Evolutionary conservation across 2,888 invertebrate genomes (phyloP).

Genomic region (Pheosia gnoma): DNA sequence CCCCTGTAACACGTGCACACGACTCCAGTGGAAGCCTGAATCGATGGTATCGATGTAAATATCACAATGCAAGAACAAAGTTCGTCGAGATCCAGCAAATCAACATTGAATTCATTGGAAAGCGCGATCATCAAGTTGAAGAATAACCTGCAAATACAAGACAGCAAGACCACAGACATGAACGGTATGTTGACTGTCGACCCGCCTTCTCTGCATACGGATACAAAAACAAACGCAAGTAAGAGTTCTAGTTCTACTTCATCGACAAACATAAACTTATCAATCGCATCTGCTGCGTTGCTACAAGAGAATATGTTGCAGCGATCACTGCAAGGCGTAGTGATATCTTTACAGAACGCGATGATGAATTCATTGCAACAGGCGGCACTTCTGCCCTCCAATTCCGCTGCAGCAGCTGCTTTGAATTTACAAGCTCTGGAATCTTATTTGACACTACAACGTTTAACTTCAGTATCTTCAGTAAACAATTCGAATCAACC

Average conservation of each 20-base stretch:
- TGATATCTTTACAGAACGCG: constrained; percentile 92
- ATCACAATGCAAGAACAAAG: constrained; percentile 80
- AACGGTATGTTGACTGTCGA: constrained; percentile 65
- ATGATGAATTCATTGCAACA: constrained; percentile 93
- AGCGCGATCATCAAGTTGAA: constrained; percentile 82
- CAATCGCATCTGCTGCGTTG: constrained; percentile 84
- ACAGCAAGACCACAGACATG: constrained; percentile 73
- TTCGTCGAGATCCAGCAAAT: constrained; percentile 74
- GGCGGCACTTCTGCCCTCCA: constrained; percentile 91
- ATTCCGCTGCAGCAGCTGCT: constrained; percentile 93
- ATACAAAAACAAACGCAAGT: constrained; percentile 70
- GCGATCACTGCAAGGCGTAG: constrained; percentile 91
- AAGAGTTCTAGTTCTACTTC: constrained; percentile 72
- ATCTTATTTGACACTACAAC: constrained; percentile 92
- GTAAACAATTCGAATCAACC: constrained; percentile 68
- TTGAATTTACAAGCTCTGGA: constrained; percentile 93
- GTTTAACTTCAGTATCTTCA: constrained; percentile 88
- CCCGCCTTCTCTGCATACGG: constrained; percentile 65
- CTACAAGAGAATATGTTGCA: constrained; percentile 87
- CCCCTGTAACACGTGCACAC: constrained; percentile 65
- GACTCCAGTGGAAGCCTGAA: constrained; percentile 38
- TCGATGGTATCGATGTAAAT: constrained; percentile 45
- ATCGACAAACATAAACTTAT: constrained; percentile 72
- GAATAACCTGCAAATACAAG: constrained; percentile 81
- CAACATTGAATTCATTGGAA: constrained; percentile 78